Evolutionary conservation across 2,797 vertebrate genomes (phyloP).

Genomic region (Dicrostonyx torquatus): DNA sequence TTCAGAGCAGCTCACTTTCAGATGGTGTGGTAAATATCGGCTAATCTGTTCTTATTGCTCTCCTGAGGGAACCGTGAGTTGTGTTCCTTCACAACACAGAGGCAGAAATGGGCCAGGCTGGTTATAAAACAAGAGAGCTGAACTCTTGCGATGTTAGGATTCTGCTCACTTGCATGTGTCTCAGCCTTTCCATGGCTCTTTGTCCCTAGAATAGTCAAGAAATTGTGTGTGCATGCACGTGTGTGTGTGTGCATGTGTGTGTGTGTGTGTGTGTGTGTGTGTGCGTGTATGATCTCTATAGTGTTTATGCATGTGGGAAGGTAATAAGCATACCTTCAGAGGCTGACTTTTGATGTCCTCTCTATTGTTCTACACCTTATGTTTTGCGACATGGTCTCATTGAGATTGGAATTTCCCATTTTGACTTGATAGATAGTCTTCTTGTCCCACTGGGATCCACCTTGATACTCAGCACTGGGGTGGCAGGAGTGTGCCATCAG

Average conservation of each 20-base stretch:
- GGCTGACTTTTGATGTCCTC: not conserved
- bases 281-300: not conserved
- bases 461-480: not conserved
- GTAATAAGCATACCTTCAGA: not conserved
- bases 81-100: constrained; percentile 2
- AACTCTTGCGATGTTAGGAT: not conserved
- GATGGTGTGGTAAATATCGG: constrained; percentile 64
- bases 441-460: not conserved
- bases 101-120: constrained; percentile 5
- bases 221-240: too few species aligned
- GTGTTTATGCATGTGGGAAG: not conserved
- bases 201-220: not conserved
- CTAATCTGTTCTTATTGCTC: constrained; percentile 58
- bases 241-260: not conserved
- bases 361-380: not conserved
- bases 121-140: not conserved
- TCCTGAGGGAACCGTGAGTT: constrained; percentile 51
- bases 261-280: not conserved
- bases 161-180: not conserved
- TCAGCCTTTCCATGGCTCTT: fast-evolving
- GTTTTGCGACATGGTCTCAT: not conserved
- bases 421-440: not conserved
- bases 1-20: constrained; percentile 59
- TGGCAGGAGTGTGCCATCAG: not conserved
- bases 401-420: not conserved